Percentiles rank a stretch among this genome's conserved stretches.
These are phyloP conservation scores for Brachyhypopomus gauderio DNA, from an alignment of 2,113 vertebrate species.

Conservation along the genomic window DNA sequence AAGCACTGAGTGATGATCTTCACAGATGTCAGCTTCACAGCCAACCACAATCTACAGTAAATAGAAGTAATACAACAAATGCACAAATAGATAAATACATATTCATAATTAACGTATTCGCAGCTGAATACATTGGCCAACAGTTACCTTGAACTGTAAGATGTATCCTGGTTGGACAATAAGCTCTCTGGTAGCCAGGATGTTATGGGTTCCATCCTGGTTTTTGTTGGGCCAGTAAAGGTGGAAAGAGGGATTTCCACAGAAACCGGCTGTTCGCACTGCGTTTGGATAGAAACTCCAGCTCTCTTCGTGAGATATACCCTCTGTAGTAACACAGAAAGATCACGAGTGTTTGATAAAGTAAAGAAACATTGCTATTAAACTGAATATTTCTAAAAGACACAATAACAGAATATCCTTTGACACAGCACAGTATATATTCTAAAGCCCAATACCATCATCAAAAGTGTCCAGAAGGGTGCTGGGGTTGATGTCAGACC, in stretches of 20 bases:
- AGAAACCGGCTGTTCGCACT: slow-evolving; percentile 95
- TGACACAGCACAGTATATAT: not conserved
- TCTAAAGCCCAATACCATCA: slow-evolving; percentile 79
- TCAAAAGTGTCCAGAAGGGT: slow-evolving; percentile 92
- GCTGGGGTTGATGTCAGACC: slow-evolving; percentile 97
- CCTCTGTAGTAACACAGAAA: slow-evolving; percentile 73
- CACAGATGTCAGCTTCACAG: slow-evolving; percentile 92
- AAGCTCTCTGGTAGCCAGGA: slow-evolving; percentile 92
- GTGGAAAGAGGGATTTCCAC: slow-evolving; percentile 98
- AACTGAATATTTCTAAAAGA: not conserved
- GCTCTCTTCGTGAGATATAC: slow-evolving; percentile 92
- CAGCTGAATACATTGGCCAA: not conserved
- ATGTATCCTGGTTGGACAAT: slow-evolving; percentile 98
- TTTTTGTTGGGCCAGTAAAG: slow-evolving; percentile 99
- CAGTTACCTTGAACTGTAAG: slow-evolving; percentile 92
- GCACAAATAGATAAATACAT: not conserved
- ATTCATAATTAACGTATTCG: not conserved
- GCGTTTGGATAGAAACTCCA: slow-evolving; percentile 99
- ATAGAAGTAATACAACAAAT: slow-evolving; percentile 10
- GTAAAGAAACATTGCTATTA: not conserved
- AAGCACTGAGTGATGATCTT: slow-evolving; percentile 94
- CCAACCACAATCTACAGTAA: slow-evolving; percentile 91
- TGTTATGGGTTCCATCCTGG: slow-evolving; percentile 91
- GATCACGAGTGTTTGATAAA: not conserved
- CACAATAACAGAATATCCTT: not conserved